These are phyloP conservation scores for Hippocampus zosterae DNA, from an alignment of 2,113 vertebrate species.

Conservation along the genomic window DNA sequence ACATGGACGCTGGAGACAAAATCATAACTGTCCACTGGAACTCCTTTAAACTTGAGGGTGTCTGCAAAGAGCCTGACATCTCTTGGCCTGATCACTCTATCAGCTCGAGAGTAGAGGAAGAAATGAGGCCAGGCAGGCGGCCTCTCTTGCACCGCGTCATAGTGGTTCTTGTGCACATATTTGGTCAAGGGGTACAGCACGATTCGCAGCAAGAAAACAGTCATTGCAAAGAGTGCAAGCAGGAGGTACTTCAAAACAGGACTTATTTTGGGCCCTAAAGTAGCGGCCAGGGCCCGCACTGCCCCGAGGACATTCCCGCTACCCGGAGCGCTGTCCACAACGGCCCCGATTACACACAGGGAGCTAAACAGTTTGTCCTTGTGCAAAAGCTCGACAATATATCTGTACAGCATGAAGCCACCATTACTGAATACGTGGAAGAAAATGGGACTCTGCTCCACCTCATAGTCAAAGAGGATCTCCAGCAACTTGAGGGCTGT, in stretches of 20 bases:
- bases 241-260: constrained; percentile 72
- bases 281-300: constrained; percentile 76
- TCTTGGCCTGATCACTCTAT: constrained; percentile 75
- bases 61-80: constrained; percentile 80
- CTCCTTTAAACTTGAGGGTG: constrained; percentile 64
- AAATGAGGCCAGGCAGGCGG: constrained; percentile 88
- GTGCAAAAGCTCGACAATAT: constrained; percentile 80
- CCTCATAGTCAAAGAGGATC: constrained; percentile 84
- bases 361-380: constrained; percentile 73
- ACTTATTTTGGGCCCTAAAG: constrained; percentile 71
- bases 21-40: constrained; percentile 78
- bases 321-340: constrained; percentile 90
- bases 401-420: constrained; percentile 92
- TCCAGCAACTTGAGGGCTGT: constrained; percentile 83
- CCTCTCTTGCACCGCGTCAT: constrained; percentile 75
- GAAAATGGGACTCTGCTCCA: constrained; percentile 85
- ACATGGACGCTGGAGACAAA: constrained; percentile 85
- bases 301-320: constrained; percentile 79
- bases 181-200: constrained; percentile 83
- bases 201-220: constrained; percentile 72
- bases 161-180: constrained; percentile 85
- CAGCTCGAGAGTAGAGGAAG: constrained; percentile 84
- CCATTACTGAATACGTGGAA: constrained; percentile 95
- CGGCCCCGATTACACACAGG: constrained; percentile 78
- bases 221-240: constrained; percentile 69